A percentile compares a stretch with the other conserved stretches of the same genome.
phyloP scores from a whole-genome alignment of 2,797 vertebrate genomes.

The Helarctos malayanus region DNA sequence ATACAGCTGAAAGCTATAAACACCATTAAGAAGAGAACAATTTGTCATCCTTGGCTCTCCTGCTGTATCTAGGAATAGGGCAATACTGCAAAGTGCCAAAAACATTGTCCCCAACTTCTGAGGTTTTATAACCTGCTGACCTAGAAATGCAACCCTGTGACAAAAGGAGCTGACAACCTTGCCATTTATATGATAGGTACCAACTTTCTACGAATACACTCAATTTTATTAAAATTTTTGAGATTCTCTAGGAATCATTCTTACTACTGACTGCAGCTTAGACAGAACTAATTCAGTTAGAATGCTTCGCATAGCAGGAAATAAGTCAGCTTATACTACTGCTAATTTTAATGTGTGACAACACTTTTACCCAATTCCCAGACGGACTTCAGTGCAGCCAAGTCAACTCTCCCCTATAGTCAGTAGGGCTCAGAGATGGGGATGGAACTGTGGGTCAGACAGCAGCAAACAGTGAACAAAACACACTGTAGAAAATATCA shows the following conservation, averaged over 20 bases:
- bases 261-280: background rate
- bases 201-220: background rate
- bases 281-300: background rate
- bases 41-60: background rate
- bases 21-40: background rate
- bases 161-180: background rate
- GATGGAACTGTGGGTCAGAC: rapidly evolving
- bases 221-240: background rate
- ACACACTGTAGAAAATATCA: rapidly evolving
- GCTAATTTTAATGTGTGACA: background rate
- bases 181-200: background rate
- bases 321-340: background rate
- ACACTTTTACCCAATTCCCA: rapidly evolving
- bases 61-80: background rate
- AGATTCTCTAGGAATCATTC: background rate
- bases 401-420: rapidly evolving
- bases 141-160: background rate
- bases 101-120: background rate
- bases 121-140: background rate
- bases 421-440: background rate
- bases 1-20: background rate
- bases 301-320: background rate
- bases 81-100: background rate
- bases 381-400: background rate
- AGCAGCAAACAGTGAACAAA: rapidly evolving